Percentiles rank a stretch among this genome's conserved stretches.
Conservation (phyloP, 2,113 vertebrate genomes). For the Corynorhinus townsendii region DNA sequence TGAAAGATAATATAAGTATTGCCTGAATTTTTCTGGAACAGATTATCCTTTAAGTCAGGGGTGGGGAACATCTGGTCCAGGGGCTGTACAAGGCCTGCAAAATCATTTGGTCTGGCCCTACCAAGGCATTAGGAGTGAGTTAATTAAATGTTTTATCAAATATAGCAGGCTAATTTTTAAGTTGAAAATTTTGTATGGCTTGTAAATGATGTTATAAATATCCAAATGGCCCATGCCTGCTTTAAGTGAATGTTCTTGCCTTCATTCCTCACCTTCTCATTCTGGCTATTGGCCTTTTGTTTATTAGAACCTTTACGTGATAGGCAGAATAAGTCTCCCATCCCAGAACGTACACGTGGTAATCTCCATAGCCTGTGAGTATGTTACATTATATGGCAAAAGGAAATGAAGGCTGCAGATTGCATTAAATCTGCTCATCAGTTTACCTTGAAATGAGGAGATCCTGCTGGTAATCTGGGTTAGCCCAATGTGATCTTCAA, state of each 20-base stretch:
- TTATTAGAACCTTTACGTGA: not conserved
- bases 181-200: no score
- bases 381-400: not conserved
- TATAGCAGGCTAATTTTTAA: no score
- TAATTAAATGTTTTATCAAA: no score
- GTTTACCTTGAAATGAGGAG: not conserved
- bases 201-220: no score
- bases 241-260: not conserved
- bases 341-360: not conserved
- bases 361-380: not conserved
- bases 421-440: not conserved
- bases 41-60: not conserved
- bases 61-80: no score
- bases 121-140: no score
- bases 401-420: not conserved
- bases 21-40: not conserved
- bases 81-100: no score
- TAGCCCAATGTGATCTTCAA: not conserved
- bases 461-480: not conserved
- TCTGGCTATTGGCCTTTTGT: not conserved
- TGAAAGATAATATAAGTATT: not conserved
- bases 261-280: not conserved
- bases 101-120: no score
- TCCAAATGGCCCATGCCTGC: no score
- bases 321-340: not conserved